Conservation (phyloP, 2,797 vertebrate genomes). For the Sebastes dallii region DNA sequence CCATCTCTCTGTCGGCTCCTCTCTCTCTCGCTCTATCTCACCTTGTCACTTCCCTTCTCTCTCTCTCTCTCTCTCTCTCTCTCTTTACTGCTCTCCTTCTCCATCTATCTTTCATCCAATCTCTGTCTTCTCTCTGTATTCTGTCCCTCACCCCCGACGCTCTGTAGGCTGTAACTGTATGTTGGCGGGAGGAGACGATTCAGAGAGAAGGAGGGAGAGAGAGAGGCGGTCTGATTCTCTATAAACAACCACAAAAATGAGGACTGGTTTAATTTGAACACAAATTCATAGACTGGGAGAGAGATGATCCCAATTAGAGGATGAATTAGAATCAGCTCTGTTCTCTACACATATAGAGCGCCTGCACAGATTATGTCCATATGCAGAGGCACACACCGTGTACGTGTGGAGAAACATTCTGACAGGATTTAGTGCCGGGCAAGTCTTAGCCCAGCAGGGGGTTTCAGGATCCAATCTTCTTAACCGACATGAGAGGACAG, state of each 20-base stretch:
- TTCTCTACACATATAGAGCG: not conserved
- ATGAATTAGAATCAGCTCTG: not conserved
- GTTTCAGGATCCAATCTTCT: conserved; percentile 29
- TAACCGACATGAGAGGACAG: not conserved
- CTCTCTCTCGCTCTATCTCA: conserved; percentile 46
- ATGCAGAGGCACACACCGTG: not conserved
- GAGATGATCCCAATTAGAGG: conserved; percentile 16
- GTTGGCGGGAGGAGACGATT: conserved; percentile 26
- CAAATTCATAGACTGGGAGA: conserved; percentile 13
- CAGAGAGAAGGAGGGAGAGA: not conserved
- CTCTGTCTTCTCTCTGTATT: conserved; percentile 58
- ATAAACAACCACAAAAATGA: conserved; percentile 24
- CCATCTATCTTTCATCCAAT: conserved; percentile 68
- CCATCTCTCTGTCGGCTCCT: conserved; percentile 72
- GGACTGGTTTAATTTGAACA: conserved; percentile 18
- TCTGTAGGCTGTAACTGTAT: conserved; percentile 38
- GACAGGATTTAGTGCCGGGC: conserved; percentile 30
- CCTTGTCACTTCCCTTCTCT: conserved; percentile 50
- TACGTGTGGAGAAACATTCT: conserved; percentile 13
- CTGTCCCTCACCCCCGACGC: conserved; percentile 35
- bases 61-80: not conserved
- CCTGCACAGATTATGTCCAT: conserved; percentile 13
- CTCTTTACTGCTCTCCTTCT: conserved; percentile 38
- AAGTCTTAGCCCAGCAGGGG: conserved; percentile 26
- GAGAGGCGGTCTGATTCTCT: not conserved